phyloP scores from a whole-genome alignment of 2,888 invertebrate genomes.

The Orchesellides sinensis region DNA sequence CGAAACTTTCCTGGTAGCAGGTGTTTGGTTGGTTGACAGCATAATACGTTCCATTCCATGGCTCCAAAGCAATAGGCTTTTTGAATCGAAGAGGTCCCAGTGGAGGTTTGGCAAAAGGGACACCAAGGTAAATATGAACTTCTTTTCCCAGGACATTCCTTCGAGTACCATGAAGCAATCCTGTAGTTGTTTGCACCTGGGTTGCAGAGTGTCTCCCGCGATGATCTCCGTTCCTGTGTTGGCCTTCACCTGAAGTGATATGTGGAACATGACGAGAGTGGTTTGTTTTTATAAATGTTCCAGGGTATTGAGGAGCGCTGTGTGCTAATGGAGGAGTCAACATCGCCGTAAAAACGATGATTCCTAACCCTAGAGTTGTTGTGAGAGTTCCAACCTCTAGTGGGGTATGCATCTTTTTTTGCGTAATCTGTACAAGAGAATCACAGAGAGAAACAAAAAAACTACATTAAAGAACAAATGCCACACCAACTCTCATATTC shows the following conservation, averaged over 20 bases:
- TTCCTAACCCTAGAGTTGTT: slow-evolving; percentile 16
- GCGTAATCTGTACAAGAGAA: slow-evolving; percentile 9
- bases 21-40: slow-evolving; percentile 90
- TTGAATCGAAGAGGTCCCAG: slow-evolving; percentile 88
- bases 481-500: background rate
- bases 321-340: slow-evolving; percentile 44
- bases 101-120: slow-evolving; percentile 94
- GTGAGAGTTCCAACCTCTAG: slow-evolving; percentile 3
- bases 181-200: slow-evolving; percentile 87
- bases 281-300: slow-evolving; percentile 59
- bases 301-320: slow-evolving; percentile 58
- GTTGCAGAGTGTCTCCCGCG: slow-evolving; percentile 66
- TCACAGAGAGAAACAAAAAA: background rate
- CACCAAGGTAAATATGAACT: slow-evolving; percentile 91
- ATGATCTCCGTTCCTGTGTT: slow-evolving; percentile 56
- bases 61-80: slow-evolving; percentile 87
- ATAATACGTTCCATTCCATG: slow-evolving; percentile 91
- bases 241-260: slow-evolving; percentile 11
- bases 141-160: slow-evolving; percentile 87
- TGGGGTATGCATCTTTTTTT: slow-evolving; percentile 7
- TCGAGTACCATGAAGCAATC: slow-evolving; percentile 87
- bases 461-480: background rate
- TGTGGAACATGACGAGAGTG: slow-evolving; percentile 47
- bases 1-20: slow-evolving; percentile 93
- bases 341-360: slow-evolving; percentile 26